These are phyloP conservation scores for Enteromius paludinosus DNA, from an alignment of 2,797 vertebrate genomes.

Conservation along the genomic window DNA sequence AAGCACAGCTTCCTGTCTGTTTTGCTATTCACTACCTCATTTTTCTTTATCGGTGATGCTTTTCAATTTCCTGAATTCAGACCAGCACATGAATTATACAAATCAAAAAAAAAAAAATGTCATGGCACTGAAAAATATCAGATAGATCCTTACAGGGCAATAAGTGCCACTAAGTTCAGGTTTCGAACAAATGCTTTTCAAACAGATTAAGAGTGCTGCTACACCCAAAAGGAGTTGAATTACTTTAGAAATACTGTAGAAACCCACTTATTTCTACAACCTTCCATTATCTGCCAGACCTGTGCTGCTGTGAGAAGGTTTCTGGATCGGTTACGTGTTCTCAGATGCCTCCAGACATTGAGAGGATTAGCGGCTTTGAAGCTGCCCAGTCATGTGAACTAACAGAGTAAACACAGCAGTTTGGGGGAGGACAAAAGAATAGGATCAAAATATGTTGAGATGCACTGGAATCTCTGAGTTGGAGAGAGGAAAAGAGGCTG, in stretches of 20 bases:
- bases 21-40: neutral
- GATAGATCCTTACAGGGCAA: neutral
- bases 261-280: slow-evolving; percentile 35
- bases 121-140: neutral
- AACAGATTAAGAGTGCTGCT: neutral
- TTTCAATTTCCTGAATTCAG: neutral
- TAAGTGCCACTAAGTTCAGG: slow-evolving; percentile 35
- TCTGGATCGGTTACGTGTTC: slow-evolving; percentile 28
- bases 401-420: slow-evolving; percentile 40
- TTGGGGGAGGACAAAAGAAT: slow-evolving; percentile 32
- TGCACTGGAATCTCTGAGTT: slow-evolving; percentile 12
- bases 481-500: neutral
- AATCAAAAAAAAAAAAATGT: neutral
- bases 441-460: slow-evolving; percentile 6
- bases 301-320: slow-evolving; percentile 21
- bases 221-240: slow-evolving; percentile 30
- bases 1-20: neutral
- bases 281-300: slow-evolving; percentile 36
- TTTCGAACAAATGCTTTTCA: slow-evolving; percentile 27
- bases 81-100: neutral
- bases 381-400: slow-evolving; percentile 47
- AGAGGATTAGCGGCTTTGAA: slow-evolving; percentile 49
- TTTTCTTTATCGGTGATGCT: neutral
- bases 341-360: slow-evolving; percentile 41
- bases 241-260: slow-evolving; percentile 39